Evolutionary conservation across 2,113 vertebrate species (phyloP), one percentile per base, ranked within the genome.

Genomic region (Hyperopisus bebe): DNA sequence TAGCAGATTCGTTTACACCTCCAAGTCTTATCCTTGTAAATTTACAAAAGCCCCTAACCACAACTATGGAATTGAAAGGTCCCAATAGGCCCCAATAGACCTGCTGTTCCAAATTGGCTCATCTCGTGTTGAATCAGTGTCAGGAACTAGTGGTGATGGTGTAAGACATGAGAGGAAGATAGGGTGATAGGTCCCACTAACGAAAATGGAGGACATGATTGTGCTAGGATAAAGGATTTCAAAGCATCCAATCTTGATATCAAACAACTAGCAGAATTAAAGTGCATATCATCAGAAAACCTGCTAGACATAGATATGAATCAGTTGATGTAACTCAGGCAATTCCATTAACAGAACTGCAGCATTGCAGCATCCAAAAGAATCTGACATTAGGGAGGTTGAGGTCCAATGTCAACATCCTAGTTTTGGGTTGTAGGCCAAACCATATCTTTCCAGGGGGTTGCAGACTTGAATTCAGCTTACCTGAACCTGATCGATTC

Each of bases 1-100:
- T 27, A 92, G 93, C 94, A 92, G 91, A 92, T 92, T 93, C 92
- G 90, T 93, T 96, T 95, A 94, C 93, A 94, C 92, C 93, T 92
- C 93, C 90, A 90, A 93, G 89, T 92, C 92, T 94, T 95, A 94
- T 93, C 95, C 95, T 94, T 94, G 95, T 93, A 93, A 96, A 96
- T 94, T 94, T 92, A 94, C 92, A 91, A 92, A 94, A 94, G 93
- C 91, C 93, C 88, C 91, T 91, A 93, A 92, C 74, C 86, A 85
- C 89, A 42, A 42, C 80, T 91, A 92, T 94, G 90, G 89, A 93
- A 91, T 82, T 19, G 91, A 86, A 91, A 90, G 85, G 91, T 89
- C 90, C 92, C 91, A 89, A 89, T 13, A 90, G 93, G 94, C 92
- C 88, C 92, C 91, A 89, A 89, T 17, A 90, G 93, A 93, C 92